Percentiles rank a stretch among this genome's conserved stretches.
Evolutionary conservation across 2,797 vertebrate genomes (phyloP).

Genomic region (Trachurus trachurus): DNA sequence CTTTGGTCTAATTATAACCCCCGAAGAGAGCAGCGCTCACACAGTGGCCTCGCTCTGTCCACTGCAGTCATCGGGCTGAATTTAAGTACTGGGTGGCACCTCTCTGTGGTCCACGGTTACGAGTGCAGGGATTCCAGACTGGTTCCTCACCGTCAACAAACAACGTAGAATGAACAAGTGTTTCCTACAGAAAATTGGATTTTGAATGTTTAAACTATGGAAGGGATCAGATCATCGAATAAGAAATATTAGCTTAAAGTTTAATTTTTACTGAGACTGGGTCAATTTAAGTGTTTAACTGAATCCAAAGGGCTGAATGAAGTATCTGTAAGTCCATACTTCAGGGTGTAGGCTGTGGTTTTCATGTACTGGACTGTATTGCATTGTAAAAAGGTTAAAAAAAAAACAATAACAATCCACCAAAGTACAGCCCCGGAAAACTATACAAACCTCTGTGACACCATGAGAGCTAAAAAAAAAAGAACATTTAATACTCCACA

Average conservation of each 20-base stretch:
- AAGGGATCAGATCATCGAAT: slow-evolving; percentile 6
- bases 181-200: neutral
- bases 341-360: neutral
- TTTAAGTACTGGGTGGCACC: slow-evolving; percentile 80
- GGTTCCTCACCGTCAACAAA: slow-evolving; percentile 53
- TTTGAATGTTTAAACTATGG: slow-evolving; percentile 1
- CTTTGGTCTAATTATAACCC: slow-evolving; percentile 81
- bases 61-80: slow-evolving; percentile 58
- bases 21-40: slow-evolving; percentile 58
- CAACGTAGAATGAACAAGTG: slow-evolving; percentile 16
- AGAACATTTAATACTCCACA: neutral
- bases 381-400: neutral
- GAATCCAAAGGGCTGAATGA: too few relatives aligned
- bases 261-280: neutral
- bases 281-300: too few relatives aligned
- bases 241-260: neutral
- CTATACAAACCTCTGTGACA: neutral
- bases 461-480: neutral
- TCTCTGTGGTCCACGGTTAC: slow-evolving; percentile 69
- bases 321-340: too few relatives aligned
- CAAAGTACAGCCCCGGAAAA: neutral
- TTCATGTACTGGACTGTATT: neutral
- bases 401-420: neutral
- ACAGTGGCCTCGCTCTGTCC: slow-evolving; percentile 61
- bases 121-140: slow-evolving; percentile 48